A percentile compares a stretch with the other conserved stretches of the same genome.
Conservation (phyloP, 2,797 vertebrate species). For the Labroides dimidiatus region DNA sequence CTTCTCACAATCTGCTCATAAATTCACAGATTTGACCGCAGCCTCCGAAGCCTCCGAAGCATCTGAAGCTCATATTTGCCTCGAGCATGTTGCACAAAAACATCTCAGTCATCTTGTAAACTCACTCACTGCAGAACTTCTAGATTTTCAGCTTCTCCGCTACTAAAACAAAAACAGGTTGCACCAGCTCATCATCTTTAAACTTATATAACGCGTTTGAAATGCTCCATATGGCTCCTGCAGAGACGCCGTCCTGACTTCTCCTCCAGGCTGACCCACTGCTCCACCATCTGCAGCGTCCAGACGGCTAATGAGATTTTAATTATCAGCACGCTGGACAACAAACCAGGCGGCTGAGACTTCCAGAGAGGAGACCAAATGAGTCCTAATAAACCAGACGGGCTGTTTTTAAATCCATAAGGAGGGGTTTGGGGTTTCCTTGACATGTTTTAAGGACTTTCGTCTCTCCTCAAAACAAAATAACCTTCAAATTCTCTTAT, state of each 20-base stretch:
- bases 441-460: too few species aligned
- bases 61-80: not conserved
- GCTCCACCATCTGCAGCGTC: conserved; percentile 29
- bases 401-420: not conserved
- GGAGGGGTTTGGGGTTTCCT: too few species aligned
- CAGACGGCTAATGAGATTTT: conserved; percentile 49
- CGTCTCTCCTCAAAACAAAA: too few species aligned
- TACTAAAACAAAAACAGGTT: not conserved
- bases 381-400: not conserved
- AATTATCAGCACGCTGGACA: conserved; percentile 8
- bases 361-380: not conserved
- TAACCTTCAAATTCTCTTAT: too few species aligned
- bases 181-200: not conserved
- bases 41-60: too few species aligned
- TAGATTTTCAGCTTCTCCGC: not conserved
- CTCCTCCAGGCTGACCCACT: not conserved
- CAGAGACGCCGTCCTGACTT: not conserved
- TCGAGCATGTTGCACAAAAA: too few species aligned
- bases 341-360: not conserved
- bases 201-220: not conserved
- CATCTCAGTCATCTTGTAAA: too few species aligned
- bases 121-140: not conserved
- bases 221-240: conserved; percentile 18
- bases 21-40: too few species aligned
- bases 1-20: too few species aligned